These are phyloP conservation scores for Galaxea fascicularis DNA, from an alignment of 92 coral and sea anemone genomes.

Conservation along the genomic window DNA sequence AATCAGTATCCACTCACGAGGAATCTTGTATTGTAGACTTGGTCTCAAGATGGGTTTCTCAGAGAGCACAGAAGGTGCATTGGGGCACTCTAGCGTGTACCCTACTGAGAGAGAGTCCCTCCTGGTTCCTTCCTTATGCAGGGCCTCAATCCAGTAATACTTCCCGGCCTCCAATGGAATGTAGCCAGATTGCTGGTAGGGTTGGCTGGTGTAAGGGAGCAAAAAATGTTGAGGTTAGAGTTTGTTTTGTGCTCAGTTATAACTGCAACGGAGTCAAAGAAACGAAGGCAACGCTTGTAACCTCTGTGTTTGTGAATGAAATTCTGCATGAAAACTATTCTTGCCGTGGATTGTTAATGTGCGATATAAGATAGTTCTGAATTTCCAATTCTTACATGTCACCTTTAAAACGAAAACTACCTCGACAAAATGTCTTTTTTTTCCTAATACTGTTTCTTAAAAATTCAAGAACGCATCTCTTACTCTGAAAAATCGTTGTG, in stretches of 20 bases:
- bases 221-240: neutral
- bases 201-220: neutral
- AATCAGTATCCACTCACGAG: slow-evolving; percentile 64
- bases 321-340: neutral
- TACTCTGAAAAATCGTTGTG: slow-evolving; percentile 52
- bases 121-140: slow-evolving; percentile 81
- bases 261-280: neutral
- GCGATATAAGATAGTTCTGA: too few species aligned
- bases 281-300: neutral
- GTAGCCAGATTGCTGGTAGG: slow-evolving; percentile 49
- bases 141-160: slow-evolving; percentile 89
- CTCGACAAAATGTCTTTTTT: too few species aligned
- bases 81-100: slow-evolving; percentile 78
- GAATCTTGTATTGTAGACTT: slow-evolving; percentile 84
- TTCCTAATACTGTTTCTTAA: neutral
- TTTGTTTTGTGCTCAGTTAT: neutral
- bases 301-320: neutral
- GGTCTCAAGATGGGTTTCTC: slow-evolving; percentile 67
- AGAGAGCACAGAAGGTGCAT: slow-evolving; percentile 59
- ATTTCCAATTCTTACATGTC: too few species aligned
- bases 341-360: neutral
- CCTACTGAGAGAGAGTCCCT: slow-evolving; percentile 82
- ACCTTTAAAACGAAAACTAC: too few species aligned
- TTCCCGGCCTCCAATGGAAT: slow-evolving; percentile 84
- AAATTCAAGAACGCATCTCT: slow-evolving; percentile 6